phyloP scores from a whole-genome alignment of 2,797 vertebrate species.

The Eleutherodactylus coqui region DNA sequence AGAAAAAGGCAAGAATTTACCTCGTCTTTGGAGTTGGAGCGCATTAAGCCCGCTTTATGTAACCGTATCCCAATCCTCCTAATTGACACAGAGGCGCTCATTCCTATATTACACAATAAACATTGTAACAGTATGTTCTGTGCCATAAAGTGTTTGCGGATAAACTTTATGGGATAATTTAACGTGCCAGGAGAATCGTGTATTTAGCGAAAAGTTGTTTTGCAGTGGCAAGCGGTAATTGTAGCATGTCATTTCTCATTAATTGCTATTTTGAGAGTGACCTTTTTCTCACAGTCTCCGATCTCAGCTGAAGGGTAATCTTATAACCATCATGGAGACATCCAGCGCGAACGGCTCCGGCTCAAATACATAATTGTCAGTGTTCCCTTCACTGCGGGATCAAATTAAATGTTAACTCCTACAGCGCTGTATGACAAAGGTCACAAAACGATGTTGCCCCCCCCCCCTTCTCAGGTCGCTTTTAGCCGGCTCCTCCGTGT shows the following conservation, averaged over 20 bases:
- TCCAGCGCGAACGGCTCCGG: conserved; percentile 1
- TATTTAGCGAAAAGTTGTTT: conserved; percentile 6
- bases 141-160: conserved; percentile 30
- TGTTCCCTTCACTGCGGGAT: background rate
- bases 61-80: background rate
- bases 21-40: background rate
- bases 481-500: background rate
- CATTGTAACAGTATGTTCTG: conserved; percentile 16
- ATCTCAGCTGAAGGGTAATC: conserved; percentile 49
- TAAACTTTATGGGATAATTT: conserved; percentile 34
- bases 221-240: conserved; percentile 27
- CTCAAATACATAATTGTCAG: conserved; percentile 29
- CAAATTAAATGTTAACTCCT: conserved; percentile 30
- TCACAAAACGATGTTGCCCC: background rate
- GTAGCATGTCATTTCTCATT: conserved; percentile 43
- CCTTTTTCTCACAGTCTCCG: conserved; percentile 40
- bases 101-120: conserved; percentile 11
- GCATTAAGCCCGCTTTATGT: conserved; percentile 8
- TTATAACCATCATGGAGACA: conserved; percentile 25
- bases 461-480: background rate
- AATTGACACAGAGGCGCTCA: conserved; percentile 2
- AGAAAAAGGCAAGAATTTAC: background rate
- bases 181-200: conserved; percentile 1
- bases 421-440: conserved; percentile 11
- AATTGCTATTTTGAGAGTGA: conserved; percentile 51